Percentiles rank a stretch among this genome's conserved stretches.
These are phyloP conservation scores for Drosophila lacicola DNA, from an alignment of 2,888 invertebrate genomes.

Conservation along the genomic window DNA sequence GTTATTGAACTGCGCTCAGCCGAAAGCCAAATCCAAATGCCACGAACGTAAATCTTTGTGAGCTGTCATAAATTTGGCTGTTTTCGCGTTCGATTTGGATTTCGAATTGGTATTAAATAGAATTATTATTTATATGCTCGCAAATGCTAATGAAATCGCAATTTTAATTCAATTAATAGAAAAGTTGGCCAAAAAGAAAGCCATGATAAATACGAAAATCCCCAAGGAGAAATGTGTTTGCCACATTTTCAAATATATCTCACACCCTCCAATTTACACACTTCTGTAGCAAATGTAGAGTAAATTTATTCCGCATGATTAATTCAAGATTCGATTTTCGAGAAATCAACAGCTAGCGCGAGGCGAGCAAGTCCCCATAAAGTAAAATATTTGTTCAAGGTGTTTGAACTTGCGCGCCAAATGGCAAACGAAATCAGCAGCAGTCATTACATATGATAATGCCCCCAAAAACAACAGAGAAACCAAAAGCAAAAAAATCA, in stretches of 20 bases:
- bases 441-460: constrained; percentile 83
- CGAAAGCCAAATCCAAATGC: constrained; percentile 23
- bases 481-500: constrained; percentile 15
- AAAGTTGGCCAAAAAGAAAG: constrained; percentile 16
- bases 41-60: constrained; percentile 67
- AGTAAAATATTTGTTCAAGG: constrained; percentile 79
- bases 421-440: constrained; percentile 69
- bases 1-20: constrained; percentile 65
- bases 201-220: constrained; percentile 9
- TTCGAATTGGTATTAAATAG: constrained; percentile 56
- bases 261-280: constrained; percentile 14
- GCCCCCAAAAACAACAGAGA: constrained; percentile 21
- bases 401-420: constrained; percentile 69
- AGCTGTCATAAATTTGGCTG: constrained; percentile 72
- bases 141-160: constrained; percentile 53
- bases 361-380: constrained; percentile 27
- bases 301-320: constrained; percentile 84
- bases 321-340: constrained; percentile 81
- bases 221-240: neutral
- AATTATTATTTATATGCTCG: constrained; percentile 65
- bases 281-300: constrained; percentile 52
- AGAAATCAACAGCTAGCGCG: constrained; percentile 38
- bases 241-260: neutral
- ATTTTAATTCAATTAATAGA: constrained; percentile 77
- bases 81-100: constrained; percentile 59